phyloP scores from a whole-genome alignment of 2,888 invertebrate species.

The Caenorhabditis uteleia region DNA sequence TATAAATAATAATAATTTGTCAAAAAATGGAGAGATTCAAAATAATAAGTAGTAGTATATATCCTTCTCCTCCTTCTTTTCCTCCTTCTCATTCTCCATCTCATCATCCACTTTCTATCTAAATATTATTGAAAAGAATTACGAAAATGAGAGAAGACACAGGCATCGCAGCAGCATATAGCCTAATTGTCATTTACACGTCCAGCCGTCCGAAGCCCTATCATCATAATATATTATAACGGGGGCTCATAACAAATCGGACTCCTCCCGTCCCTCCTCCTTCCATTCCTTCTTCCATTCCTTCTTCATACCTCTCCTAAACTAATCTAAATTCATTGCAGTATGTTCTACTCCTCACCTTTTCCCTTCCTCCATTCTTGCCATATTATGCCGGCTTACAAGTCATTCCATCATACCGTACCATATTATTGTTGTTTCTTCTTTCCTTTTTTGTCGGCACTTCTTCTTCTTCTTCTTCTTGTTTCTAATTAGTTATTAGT shows the following conservation, averaged over 20 bases:
- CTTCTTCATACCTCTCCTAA: too few species aligned
- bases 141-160: conserved; percentile 10
- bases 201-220: conserved; percentile 24
- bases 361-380: too few species aligned
- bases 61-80: too few species aligned
- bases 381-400: not conserved
- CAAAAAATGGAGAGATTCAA: too few species aligned
- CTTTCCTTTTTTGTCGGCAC: not conserved
- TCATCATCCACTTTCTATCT: too few species aligned
- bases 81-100: too few species aligned
- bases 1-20: too few species aligned
- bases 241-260: not conserved
- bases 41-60: too few species aligned
- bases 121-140: not conserved
- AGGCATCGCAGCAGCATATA: conserved; percentile 44
- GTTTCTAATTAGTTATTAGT: conserved; percentile 1
- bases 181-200: conserved; percentile 41
- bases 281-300: not conserved
- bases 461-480: not conserved
- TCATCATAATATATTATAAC: conserved; percentile 8
- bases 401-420: not conserved
- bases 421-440: conserved; percentile 1
- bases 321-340: too few species aligned
- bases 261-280: not conserved
- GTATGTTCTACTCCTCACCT: too few species aligned